Conservation (phyloP, 2,113 vertebrate species). For the Dicaeum eximium region DNA sequence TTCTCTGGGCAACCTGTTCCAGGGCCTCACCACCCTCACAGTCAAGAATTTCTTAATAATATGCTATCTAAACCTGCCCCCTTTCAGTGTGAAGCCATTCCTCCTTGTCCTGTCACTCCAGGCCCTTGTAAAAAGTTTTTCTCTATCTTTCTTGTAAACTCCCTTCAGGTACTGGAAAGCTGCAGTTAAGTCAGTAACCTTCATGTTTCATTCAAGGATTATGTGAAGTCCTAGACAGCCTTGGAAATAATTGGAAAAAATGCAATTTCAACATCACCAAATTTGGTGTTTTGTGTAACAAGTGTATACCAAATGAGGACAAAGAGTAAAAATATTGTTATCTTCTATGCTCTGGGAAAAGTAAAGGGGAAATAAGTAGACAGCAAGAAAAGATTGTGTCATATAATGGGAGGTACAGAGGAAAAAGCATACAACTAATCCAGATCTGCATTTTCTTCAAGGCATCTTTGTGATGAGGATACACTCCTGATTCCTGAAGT, state of each 20-base stretch:
- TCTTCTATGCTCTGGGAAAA: not conserved
- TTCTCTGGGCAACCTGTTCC: not conserved
- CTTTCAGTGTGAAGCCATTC: not conserved
- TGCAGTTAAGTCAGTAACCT: not conserved
- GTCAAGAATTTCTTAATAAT: not conserved
- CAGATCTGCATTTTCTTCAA: not conserved
- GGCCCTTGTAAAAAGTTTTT: not conserved
- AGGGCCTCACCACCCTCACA: not conserved
- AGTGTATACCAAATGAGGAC: not conserved
- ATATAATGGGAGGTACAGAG: rapidly evolving
- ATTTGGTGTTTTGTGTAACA: not conserved
- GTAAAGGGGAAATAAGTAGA: not conserved
- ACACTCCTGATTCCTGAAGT: not conserved
- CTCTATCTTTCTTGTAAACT: not conserved
- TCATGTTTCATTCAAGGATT: not conserved
- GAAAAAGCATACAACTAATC: not conserved
- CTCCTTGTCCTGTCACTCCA: not conserved
- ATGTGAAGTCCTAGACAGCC: not conserved
- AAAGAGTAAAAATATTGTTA: not conserved
- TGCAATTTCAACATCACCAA: not conserved
- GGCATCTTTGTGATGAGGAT: not conserved
- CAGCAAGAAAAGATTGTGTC: not conserved
- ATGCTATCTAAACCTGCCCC: no score
- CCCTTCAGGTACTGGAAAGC: not conserved
- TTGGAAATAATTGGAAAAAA: not conserved